These are phyloP conservation scores for Ceratotherium simum DNA, from an alignment of 2,113 vertebrate species.

Conservation along the genomic window DNA sequence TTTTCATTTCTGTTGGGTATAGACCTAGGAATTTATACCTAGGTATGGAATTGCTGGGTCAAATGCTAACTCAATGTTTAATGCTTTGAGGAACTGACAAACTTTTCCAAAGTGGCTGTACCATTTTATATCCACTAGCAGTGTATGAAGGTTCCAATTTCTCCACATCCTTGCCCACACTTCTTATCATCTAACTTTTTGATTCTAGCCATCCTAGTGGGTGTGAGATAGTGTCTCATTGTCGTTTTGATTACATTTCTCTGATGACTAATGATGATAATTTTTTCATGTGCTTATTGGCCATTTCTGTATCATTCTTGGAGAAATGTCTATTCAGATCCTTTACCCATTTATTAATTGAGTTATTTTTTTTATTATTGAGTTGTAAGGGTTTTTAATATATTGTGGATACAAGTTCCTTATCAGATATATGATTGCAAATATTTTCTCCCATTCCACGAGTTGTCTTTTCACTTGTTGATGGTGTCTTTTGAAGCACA, in stretches of 20 bases:
- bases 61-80: background rate
- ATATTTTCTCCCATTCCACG: background rate
- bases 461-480: background rate
- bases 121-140: background rate
- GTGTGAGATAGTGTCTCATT: background rate
- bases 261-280: background rate
- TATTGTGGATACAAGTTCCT: background rate
- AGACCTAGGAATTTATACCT: background rate
- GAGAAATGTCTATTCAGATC: background rate
- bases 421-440: background rate
- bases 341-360: background rate
- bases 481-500: background rate
- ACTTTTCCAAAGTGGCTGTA: background rate
- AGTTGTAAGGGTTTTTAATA: background rate
- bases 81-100: background rate
- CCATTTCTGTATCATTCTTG: background rate
- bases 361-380: background rate
- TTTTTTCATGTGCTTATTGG: background rate
- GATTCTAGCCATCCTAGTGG: background rate
- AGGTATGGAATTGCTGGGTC: background rate
- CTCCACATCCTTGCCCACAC: background rate
- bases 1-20: background rate
- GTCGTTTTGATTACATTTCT: background rate
- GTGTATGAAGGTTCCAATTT: background rate
- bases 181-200: background rate